Evolutionary conservation across 1,140 invertebrate species (phyloP), one percentile per base, ranked within the genome.

Genomic region (Calliopsis andreniformis): DNA sequence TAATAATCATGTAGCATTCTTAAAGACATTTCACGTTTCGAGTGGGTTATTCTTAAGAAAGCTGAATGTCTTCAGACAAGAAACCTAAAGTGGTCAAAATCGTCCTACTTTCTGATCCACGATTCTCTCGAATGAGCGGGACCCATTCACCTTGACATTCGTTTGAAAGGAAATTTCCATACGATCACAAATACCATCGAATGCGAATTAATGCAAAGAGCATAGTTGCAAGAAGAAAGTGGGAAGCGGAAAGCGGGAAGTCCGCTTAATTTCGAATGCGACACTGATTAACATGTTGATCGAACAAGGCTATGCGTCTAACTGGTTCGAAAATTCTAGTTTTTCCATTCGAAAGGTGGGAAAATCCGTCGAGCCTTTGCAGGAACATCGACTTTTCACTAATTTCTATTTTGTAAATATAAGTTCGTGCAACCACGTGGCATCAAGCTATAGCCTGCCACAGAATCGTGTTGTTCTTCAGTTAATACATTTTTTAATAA

Each of bases 1-100:
- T 20, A n/a, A 5, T n/a, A 10, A 49, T 20, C 20, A 6, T 49
- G 8, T 49, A 10, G 0, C 18, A 35, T 53, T 16, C 51, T 68
- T 5, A 14, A 25, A 1, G 16, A 6, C n/a, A 4, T 55, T 68
- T 68, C 35, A 16, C 2, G 7, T 28, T 30, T 32, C 1, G 16
- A 30, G 2, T 59, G 20, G 35, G 47, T 53, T 18, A 12, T 77
- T 59, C 10, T n/a, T 71, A 56, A 71, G 67, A 71, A 71, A 77
- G 75, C 53, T 42, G n/a, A 49, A 4, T 66, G 39, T 67, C 62
- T 59, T 59, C 7, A 43, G 35, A n/a, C 16, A 8, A 58, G 45
- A 14, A 45, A 47, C 43, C 35, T 16, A 39, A 43, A 59, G 43
- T 61, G 43, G 35, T 12, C 30, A 53, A 61, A 62, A 80, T 68